Evolutionary conservation across 2,888 invertebrate species (phyloP).

Genomic region (Epistrophella euchroma): DNA sequence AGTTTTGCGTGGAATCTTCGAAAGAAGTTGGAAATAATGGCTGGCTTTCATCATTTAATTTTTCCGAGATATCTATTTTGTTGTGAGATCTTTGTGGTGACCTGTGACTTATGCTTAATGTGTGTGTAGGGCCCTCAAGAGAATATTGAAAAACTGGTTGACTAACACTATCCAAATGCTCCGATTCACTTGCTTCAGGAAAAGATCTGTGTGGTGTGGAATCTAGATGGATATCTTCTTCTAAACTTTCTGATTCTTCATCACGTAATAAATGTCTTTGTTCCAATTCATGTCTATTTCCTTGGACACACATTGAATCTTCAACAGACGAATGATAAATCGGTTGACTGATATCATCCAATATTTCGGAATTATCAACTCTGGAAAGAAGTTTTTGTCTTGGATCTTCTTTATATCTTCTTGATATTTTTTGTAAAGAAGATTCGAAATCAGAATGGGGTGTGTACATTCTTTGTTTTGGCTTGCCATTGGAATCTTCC

Average conservation of each 20-base stretch:
- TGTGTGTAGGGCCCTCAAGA: conserved; percentile 5
- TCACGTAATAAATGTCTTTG: neutral
- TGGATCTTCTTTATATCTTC: neutral
- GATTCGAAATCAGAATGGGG: too few species aligned
- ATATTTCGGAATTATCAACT: neutral
- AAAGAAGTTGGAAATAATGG: neutral
- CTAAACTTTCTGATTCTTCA: too few species aligned
- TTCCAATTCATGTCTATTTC: neutral
- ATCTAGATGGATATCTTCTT: neutral
- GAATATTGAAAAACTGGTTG: conserved; percentile 23
- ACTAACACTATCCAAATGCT: neutral
- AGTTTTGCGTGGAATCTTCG: neutral
- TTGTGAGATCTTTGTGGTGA: neutral
- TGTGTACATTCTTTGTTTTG: neutral
- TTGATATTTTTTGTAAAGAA: neutral
- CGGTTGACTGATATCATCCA: conserved; percentile 30
- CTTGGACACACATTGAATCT: neutral
- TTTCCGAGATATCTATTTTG: neutral
- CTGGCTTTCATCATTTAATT: neutral
- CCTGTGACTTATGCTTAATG: neutral
- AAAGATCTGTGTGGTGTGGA: neutral
- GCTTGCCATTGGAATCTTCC: neutral
- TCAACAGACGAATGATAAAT: neutral
- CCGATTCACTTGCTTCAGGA: neutral
- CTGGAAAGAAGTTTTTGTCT: conserved; percentile 3